Conservation (phyloP, 2,797 vertebrate genomes). For the Australoheros facetus region DNA sequence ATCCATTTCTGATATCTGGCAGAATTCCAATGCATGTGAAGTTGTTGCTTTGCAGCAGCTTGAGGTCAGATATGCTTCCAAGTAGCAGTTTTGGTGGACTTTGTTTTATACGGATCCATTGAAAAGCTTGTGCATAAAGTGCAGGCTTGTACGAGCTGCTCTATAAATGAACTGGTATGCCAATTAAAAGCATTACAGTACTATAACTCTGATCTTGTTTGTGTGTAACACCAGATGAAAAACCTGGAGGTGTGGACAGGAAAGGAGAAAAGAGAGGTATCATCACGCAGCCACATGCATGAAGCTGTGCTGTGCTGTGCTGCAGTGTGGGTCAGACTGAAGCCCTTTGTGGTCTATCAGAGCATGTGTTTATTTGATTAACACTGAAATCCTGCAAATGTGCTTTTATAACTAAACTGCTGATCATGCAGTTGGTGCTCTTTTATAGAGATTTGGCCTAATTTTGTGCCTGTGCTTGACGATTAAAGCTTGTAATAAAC, state of each 20-base stretch:
- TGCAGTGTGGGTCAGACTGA: slow-evolving; percentile 10
- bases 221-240: slow-evolving; percentile 75
- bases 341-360: not conserved
- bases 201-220: slow-evolving; percentile 37
- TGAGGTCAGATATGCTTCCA: not conserved
- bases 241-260: slow-evolving; percentile 50
- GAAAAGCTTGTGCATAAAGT: no score
- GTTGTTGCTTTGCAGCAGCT: no score
- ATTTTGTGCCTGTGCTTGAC: not conserved
- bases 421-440: not conserved
- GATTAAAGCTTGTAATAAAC: not conserved
- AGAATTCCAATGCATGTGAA: not conserved
- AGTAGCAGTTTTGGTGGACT: not conserved
- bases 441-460: not conserved
- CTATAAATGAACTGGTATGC: not conserved
- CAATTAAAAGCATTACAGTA: not conserved
- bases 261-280: slow-evolving; percentile 70
- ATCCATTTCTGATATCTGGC: not conserved
- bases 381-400: not conserved
- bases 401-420: not conserved
- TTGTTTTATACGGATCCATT: not conserved
- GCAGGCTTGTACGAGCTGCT: not conserved
- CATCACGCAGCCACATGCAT: slow-evolving; percentile 22
- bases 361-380: not conserved
- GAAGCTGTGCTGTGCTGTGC: slow-evolving; percentile 20